Conservation (phyloP, 2,888 invertebrate species). For the Latheticus oryzae region DNA sequence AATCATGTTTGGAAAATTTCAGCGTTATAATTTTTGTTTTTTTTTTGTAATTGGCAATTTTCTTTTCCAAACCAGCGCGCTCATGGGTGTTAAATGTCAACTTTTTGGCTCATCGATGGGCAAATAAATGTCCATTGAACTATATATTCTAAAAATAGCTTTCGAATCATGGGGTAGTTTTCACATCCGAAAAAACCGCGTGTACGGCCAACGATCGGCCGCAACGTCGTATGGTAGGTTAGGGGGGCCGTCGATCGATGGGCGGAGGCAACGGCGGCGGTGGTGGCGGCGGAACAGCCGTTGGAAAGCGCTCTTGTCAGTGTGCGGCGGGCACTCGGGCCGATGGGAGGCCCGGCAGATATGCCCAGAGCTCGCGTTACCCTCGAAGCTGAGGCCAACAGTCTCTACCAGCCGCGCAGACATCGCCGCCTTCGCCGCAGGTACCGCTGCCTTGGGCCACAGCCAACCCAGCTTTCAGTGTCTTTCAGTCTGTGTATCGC, state of each 20-base stretch:
- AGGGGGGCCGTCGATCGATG: constrained; percentile 49
- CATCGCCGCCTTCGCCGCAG: constrained; percentile 54
- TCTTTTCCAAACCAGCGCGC: too few relatives aligned
- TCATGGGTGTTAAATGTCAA: too few relatives aligned
- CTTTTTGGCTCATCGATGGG: too few relatives aligned
- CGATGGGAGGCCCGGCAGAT: constrained; percentile 58
- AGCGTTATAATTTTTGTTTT: too few relatives aligned
- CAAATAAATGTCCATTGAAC: too few relatives aligned
- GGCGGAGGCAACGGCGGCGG: constrained; percentile 42
- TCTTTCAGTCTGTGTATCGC: constrained; percentile 34
- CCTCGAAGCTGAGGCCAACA: constrained; percentile 55
- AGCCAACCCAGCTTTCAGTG: constrained; percentile 39
- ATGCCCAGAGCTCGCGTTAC: constrained; percentile 58
- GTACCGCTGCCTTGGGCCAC: constrained; percentile 41
- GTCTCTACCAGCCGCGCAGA: constrained; percentile 55
- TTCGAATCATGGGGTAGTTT: too few relatives aligned
- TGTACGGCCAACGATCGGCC: constrained; percentile 9
- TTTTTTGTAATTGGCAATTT: too few relatives aligned
- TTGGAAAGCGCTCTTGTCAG: constrained; percentile 48
- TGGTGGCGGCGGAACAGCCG: constrained; percentile 44
- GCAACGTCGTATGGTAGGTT: constrained; percentile 46
- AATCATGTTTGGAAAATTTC: too few relatives aligned
- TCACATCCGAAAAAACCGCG: constrained; percentile 6
- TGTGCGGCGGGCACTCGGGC: constrained; percentile 57
- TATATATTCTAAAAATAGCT: too few relatives aligned